Evolutionary conservation across 2,113 vertebrate species (phyloP).

Genomic region (Pedionomus torquatus): DNA sequence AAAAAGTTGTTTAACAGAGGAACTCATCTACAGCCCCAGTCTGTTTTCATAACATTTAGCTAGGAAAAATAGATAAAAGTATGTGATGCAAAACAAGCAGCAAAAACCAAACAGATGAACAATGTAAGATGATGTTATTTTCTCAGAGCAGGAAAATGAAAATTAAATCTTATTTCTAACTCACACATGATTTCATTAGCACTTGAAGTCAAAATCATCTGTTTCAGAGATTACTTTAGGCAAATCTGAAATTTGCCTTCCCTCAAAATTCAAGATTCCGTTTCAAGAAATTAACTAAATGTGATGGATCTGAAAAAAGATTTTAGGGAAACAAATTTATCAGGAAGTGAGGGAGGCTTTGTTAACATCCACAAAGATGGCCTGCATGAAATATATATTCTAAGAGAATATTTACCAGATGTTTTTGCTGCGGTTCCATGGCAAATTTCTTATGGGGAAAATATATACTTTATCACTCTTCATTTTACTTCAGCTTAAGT

Average conservation of each 20-base stretch:
- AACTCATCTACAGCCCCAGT: neutral
- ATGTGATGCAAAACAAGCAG: neutral
- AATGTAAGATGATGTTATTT: neutral
- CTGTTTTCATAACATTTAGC: neutral
- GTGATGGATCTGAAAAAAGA: neutral
- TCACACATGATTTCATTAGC: neutral
- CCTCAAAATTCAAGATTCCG: neutral
- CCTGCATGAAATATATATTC: neutral
- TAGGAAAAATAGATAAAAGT: neutral
- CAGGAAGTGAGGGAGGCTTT: neutral
- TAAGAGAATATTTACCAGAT: neutral
- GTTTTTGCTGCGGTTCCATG: neutral
- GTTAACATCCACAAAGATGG: neutral
- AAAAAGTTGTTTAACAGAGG: neutral
- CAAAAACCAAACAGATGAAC: neutral
- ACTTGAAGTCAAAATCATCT: neutral
- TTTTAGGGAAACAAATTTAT: neutral
- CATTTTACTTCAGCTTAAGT: neutral
- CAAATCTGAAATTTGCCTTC: neutral
- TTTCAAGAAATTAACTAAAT: neutral
- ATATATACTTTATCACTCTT: neutral
- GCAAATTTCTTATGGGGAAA: neutral
- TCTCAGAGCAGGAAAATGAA: neutral
- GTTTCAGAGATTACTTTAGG: neutral
- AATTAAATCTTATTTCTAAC: neutral